Conservation (phyloP, 2,113 vertebrate genomes). For the Paradisaea rubra region DNA sequence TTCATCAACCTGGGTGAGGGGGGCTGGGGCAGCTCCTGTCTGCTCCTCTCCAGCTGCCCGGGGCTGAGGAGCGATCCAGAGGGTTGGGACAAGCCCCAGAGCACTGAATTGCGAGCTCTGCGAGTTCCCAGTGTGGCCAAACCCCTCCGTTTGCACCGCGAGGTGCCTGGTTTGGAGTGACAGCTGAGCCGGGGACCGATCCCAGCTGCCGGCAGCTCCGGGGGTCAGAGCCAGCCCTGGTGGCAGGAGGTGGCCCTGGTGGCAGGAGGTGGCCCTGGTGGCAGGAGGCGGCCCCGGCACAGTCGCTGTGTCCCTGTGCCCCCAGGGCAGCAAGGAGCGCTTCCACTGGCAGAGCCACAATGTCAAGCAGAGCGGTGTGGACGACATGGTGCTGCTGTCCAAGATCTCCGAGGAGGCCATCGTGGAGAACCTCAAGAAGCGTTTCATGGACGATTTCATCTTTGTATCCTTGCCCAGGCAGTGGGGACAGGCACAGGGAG, state of each 20-base stretch:
- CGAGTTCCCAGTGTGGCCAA: neutral
- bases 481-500: accelerated
- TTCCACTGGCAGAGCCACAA: slow-evolving; percentile 99
- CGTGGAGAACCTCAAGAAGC: slow-evolving; percentile 94
- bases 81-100: neutral
- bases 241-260: neutral
- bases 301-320: neutral
- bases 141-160: neutral
- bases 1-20: accelerated
- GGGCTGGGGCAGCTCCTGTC: accelerated
- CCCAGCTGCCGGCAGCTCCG: neutral
- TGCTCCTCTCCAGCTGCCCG: accelerated
- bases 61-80: neutral
- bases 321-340: slow-evolving; percentile 85
- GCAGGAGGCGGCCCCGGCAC: neutral
- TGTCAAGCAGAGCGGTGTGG: slow-evolving; percentile 95
- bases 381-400: slow-evolving; percentile 96
- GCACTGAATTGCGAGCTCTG: neutral
- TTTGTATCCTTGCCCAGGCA: slow-evolving; percentile 83
- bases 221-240: neutral
- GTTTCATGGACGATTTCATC: slow-evolving; percentile 95
- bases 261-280: neutral
- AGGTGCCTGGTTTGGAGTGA: neutral
- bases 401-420: slow-evolving; percentile 94
- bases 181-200: neutral